Evolutionary conservation across 2,797 vertebrate genomes (phyloP).

Genomic region (Enteromius argenteus): DNA sequence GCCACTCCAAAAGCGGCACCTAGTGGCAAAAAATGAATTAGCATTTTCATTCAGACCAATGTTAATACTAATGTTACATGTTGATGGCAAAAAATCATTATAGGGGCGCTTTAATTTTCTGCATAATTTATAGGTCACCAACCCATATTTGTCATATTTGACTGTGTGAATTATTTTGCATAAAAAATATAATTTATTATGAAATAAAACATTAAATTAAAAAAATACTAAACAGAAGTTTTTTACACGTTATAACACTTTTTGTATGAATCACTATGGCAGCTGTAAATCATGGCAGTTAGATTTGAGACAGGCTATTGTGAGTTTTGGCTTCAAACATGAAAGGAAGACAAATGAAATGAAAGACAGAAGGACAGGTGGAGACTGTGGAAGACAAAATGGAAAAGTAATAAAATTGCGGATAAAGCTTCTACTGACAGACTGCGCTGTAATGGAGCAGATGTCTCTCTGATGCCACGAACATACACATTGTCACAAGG

Average conservation of each 20-base stretch:
- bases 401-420: slow-evolving; percentile 56
- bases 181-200: too few species aligned
- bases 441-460: slow-evolving; percentile 68
- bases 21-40: too few species aligned
- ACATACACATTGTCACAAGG: slow-evolving; percentile 41
- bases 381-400: slow-evolving; percentile 56
- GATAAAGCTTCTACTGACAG: slow-evolving; percentile 40
- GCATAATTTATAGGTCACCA: background rate
- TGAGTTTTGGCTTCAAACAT: slow-evolving; percentile 42
- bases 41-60: too few species aligned
- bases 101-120: too few species aligned
- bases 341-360: slow-evolving; percentile 42
- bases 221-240: background rate
- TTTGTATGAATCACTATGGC: background rate
- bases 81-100: too few species aligned
- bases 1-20: too few species aligned
- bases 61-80: too few species aligned
- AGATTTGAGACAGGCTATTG: slow-evolving; percentile 16
- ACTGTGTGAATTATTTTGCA: background rate
- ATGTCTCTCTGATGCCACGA: slow-evolving; percentile 63
- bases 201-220: background rate
- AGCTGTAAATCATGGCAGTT: slow-evolving; percentile 39
- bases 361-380: slow-evolving; percentile 55
- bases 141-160: background rate
- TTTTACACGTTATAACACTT: slow-evolving; percentile 21